phyloP scores from a whole-genome alignment of 64 coral and sea anemone species.

The Pachyseris speciosa region DNA sequence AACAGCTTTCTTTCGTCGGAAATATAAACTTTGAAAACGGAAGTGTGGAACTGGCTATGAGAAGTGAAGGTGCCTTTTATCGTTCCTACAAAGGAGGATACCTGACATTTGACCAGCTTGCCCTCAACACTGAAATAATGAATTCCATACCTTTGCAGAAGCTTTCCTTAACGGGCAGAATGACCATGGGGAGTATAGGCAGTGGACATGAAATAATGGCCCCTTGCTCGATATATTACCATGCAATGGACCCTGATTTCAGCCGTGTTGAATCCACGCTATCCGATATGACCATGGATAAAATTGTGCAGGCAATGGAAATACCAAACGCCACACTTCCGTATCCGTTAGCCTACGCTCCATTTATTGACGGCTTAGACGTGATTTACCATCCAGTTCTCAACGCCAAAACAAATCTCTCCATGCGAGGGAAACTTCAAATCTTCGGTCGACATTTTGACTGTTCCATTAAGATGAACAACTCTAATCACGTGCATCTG shows the following conservation, averaged over 20 bases:
- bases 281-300: constrained; percentile 66
- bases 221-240: constrained; percentile 42
- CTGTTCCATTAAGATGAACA: constrained; percentile 43
- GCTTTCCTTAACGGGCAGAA: constrained; percentile 52
- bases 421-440: constrained; percentile 44
- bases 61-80: constrained; percentile 63
- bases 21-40: constrained; percentile 71
- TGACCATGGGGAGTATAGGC: constrained; percentile 76
- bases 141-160: constrained; percentile 80
- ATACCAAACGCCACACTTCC: constrained; percentile 64
- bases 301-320: constrained; percentile 70
- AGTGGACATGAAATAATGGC: constrained; percentile 60
- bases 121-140: constrained; percentile 65
- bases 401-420: constrained; percentile 24
- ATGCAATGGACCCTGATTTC: constrained; percentile 49
- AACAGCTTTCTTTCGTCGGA: constrained; percentile 77
- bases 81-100: constrained; percentile 83
- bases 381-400: constrained; percentile 43
- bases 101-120: constrained; percentile 74
- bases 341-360: constrained; percentile 49
- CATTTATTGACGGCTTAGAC: constrained; percentile 40
- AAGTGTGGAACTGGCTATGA: constrained; percentile 78
- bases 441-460: constrained; percentile 66
- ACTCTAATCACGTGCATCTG: constrained; percentile 21
- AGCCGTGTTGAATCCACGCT: constrained; percentile 83